phyloP scores from a whole-genome alignment of 2,888 invertebrate genomes.

The Trichacis sp. region DNA sequence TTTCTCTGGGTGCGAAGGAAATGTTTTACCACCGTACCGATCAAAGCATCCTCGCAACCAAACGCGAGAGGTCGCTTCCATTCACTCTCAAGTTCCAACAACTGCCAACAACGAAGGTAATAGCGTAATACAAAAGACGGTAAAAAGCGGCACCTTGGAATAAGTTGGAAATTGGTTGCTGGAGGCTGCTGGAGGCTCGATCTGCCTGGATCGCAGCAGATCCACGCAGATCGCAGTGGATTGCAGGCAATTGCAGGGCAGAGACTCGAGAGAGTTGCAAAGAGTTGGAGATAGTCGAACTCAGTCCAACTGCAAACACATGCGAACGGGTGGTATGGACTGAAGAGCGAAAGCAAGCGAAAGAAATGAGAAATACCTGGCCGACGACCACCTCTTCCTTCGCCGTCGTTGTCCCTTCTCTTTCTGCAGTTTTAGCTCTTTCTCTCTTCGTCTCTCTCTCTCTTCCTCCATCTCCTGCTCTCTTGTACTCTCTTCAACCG shows the following conservation, averaged over 20 bases:
- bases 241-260: conserved; percentile 2
- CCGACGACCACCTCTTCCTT: background rate
- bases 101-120: too few relatives aligned
- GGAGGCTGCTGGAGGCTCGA: background rate
- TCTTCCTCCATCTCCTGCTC: conserved; percentile 1
- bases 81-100: background rate
- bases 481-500: conserved; percentile 34
- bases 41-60: background rate
- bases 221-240: too few relatives aligned
- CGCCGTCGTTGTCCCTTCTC: background rate
- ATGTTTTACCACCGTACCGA: background rate
- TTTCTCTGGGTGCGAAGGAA: background rate
- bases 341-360: too few relatives aligned
- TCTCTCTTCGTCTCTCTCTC: background rate
- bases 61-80: conserved; percentile 6
- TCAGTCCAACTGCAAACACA: too few relatives aligned
- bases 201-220: too few relatives aligned
- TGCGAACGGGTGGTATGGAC: too few relatives aligned
- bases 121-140: too few relatives aligned
- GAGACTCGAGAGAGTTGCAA: background rate
- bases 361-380: background rate
- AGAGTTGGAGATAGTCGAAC: too few relatives aligned
- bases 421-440: conserved; percentile 3
- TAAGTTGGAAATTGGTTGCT: background rate
- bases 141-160: too few relatives aligned